These are phyloP conservation scores for Hypomesus transpacificus DNA, from an alignment of 2,113 vertebrate genomes.

Conservation along the genomic window DNA sequence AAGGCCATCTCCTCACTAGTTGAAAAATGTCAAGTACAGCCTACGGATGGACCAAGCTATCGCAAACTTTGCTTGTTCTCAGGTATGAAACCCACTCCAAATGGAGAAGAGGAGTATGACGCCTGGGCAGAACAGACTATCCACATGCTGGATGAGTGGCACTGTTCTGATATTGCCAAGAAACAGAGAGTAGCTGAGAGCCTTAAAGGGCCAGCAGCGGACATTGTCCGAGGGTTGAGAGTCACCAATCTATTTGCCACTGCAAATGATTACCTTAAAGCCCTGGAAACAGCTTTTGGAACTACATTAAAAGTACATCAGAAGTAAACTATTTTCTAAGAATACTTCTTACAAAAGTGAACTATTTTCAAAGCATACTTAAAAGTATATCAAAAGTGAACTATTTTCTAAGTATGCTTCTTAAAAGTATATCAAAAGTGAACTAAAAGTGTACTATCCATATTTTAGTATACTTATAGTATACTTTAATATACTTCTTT, in stretches of 20 bases:
- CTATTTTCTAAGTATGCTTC: too few relatives aligned
- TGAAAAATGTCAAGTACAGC: conserved; percentile 1
- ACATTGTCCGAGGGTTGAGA: conserved; percentile 25
- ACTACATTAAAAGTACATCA: too few relatives aligned
- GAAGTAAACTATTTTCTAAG: too few relatives aligned
- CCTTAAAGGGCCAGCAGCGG: conserved; percentile 29
- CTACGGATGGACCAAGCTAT: conserved; percentile 12
- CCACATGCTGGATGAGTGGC: conserved; percentile 32
- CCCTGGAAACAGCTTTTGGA: conserved; percentile 26
- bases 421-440: too few relatives aligned
- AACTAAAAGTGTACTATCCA: too few relatives aligned
- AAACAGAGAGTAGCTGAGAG: conserved; percentile 35
- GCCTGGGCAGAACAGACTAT: conserved; percentile 28
- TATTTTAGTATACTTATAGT: too few relatives aligned
- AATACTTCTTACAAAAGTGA: too few relatives aligned
- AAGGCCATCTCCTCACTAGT: conserved; percentile 12
- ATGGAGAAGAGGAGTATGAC: conserved; percentile 33
- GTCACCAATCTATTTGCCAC: conserved; percentile 11
- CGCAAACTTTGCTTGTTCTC: conserved; percentile 26
- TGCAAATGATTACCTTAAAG: conserved; percentile 19
- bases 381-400: too few relatives aligned
- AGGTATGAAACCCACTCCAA: conserved; percentile 10
- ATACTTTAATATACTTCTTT: too few relatives aligned
- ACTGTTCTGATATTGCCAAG: conserved; percentile 21
- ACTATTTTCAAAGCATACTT: too few relatives aligned